Evolutionary conservation across 2,797 vertebrate genomes (phyloP), one percentile per base, ranked within the genome.

Genomic region (Astyanax mexicanus): DNA sequence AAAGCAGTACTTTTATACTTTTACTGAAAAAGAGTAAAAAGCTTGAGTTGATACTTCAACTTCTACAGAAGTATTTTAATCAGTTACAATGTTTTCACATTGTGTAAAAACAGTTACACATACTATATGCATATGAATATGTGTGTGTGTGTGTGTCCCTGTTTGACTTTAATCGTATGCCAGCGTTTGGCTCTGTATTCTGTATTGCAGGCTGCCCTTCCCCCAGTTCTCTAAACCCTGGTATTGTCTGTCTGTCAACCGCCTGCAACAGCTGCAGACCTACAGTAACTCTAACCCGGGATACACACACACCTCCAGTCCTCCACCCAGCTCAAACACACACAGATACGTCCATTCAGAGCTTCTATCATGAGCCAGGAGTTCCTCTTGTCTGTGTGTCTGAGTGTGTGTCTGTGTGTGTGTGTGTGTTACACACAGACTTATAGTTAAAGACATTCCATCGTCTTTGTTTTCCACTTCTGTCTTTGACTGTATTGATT

Each of bases 181-280:
- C 67, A 72, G 11, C 9, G 19, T 29, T 68, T 64, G 21, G 0
- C 61, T 52, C 5, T 68, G 44, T 12, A 32, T 3, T 52, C 5
- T 68, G 44, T 12, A 32, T 3, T 37, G 27, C 66, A 15, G 15
- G 11, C 37, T 32, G 29, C 42, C 17, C 64, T 60, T 49, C 40
- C 29, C 15, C 42, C 37, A 11, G 13, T 45, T 42, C 67, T 35
- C 25, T 65, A 17, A 23, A 19, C 69, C 32, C 54, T 51, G 69
- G 23, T 74, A 71, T 79, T 82, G 79, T 72, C 5, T 60, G 47
- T 75, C 62, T 32, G 40, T 79, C 76, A 69, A 44, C 47, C 35
- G 29, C 13, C 37, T 11, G 52, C 37, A 62, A 78, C 83, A 84
- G 81, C 79, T 84, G 83, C 74, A 66, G 23, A 47, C 80, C 60